A percentile compares a stretch with the other conserved stretches of the same genome.
phyloP scores from a whole-genome alignment of 2,888 invertebrate genomes.

The Spilosoma lubricipeda region DNA sequence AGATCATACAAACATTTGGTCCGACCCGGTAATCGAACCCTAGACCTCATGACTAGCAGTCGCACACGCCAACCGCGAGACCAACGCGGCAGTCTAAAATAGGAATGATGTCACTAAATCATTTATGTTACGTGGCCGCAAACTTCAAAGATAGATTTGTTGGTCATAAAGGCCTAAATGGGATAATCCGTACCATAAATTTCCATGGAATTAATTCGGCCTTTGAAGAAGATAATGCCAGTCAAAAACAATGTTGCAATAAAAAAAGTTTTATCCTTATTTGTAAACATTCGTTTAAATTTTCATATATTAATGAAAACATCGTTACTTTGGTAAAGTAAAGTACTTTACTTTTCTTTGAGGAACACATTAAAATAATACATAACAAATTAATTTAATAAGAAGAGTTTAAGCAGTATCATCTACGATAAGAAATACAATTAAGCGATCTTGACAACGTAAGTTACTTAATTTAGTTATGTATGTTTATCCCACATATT shows the following conservation, averaged over 20 bases:
- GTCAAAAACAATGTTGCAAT: conserved; percentile 25
- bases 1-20: too few species aligned
- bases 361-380: neutral
- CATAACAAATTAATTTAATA: neutral
- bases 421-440: neutral
- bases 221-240: conserved; percentile 24
- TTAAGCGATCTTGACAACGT: neutral
- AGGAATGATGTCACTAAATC: neutral
- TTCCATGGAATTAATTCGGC: conserved; percentile 25
- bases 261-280: conserved; percentile 23
- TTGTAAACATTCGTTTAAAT: conserved; percentile 24
- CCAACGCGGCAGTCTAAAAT: too few species aligned
- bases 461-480: neutral
- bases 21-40: too few species aligned
- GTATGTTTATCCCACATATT: neutral
- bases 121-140: neutral
- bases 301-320: neutral
- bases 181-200: neutral
- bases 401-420: neutral
- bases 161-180: neutral
- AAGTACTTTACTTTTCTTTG: conserved; percentile 4
- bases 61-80: too few species aligned
- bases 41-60: too few species aligned
- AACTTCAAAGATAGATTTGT: neutral
- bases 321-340: conserved; percentile 7